Conservation (phyloP, 2,888 invertebrate species). For the Hesperia comma region DNA sequence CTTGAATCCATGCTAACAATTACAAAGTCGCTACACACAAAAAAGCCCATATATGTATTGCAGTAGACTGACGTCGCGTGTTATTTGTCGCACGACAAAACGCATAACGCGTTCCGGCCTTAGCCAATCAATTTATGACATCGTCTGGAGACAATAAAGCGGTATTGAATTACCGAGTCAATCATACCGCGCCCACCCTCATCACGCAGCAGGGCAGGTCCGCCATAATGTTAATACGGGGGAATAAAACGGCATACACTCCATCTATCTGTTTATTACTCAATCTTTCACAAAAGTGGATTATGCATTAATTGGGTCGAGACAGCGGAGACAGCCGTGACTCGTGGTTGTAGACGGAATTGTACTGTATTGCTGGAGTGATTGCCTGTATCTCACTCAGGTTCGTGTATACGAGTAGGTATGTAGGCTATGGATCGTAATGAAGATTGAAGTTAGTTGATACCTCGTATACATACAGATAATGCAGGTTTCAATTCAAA, state of each 20-base stretch:
- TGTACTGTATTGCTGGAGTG: no score
- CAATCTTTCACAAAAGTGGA: conserved; percentile 33
- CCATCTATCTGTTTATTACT: conserved; percentile 25
- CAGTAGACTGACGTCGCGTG: no score
- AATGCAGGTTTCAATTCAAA: no score
- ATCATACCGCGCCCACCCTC: conserved; percentile 42
- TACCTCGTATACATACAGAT: no score
- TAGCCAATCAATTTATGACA: conserved; percentile 43
- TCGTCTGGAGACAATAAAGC: conserved; percentile 41
- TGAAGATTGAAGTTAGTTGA: no score
- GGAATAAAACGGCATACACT: conserved; percentile 24
- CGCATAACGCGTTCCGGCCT: background rate
- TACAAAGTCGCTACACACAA: no score
- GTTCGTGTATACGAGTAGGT: no score
- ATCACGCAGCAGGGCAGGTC: conserved; percentile 29
- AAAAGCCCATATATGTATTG: no score
- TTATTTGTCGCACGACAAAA: conserved; percentile 1
- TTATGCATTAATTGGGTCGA: conserved; percentile 17
- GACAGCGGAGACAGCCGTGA: no score
- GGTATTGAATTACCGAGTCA: conserved; percentile 42
- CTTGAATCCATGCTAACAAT: no score
- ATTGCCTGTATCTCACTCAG: no score
- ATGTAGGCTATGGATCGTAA: no score
- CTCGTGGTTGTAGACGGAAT: background rate
- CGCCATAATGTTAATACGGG: conserved; percentile 20